phyloP scores from a whole-genome alignment of 2,888 invertebrate species.

The Eilema caniola region DNA sequence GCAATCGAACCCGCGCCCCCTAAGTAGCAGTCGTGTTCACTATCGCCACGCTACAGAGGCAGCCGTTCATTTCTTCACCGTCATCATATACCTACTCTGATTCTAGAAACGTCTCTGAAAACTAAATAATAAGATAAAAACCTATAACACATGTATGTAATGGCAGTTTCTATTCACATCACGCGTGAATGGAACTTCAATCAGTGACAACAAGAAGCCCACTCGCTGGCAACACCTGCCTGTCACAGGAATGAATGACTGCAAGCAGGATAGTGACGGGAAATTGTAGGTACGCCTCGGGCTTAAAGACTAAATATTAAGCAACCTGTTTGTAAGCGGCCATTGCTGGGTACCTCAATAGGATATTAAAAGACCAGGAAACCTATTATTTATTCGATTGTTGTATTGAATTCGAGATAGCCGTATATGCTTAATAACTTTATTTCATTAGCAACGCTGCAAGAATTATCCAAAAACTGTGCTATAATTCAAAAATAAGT shows the following conservation, averaged over 20 bases:
- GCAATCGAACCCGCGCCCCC: too few species aligned
- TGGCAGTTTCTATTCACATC: conserved; percentile 32
- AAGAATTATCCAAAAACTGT: too few species aligned
- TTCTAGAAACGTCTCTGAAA: conserved; percentile 19
- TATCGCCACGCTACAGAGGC: too few species aligned
- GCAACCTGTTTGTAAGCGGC: conserved; percentile 32
- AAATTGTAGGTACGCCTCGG: conserved; percentile 29
- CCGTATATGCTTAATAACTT: background rate
- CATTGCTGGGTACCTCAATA: background rate
- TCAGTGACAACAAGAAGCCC: conserved; percentile 45
- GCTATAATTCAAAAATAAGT: background rate
- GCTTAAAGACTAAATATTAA: conserved; percentile 37
- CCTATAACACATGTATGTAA: conserved; percentile 25
- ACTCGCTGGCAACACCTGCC: conserved; percentile 35
- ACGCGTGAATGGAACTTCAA: conserved; percentile 45
- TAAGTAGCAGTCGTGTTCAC: too few species aligned
- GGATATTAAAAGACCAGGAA: conserved; percentile 11
- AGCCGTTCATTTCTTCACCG: conserved; percentile 28
- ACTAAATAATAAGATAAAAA: conserved; percentile 29
- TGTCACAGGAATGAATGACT: conserved; percentile 43
- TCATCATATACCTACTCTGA: conserved; percentile 40
- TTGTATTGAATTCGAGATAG: background rate
- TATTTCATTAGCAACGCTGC: background rate
- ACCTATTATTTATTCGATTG: conserved; percentile 40
- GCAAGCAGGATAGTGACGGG: conserved; percentile 40